phyloP scores from a whole-genome alignment of 2,113 vertebrate species.

The Atlantisia rogersi region DNA sequence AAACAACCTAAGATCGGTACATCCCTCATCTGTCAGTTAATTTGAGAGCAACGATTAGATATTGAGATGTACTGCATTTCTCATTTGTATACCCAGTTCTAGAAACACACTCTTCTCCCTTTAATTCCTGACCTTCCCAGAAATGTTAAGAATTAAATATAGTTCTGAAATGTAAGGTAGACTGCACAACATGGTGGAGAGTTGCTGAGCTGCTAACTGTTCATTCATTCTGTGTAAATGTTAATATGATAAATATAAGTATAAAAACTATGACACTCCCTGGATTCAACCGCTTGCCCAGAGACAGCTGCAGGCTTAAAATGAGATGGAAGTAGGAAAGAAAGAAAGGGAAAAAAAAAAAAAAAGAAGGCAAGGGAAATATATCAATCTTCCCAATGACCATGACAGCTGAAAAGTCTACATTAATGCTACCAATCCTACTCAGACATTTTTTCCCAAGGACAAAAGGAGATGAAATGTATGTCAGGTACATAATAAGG shows the following conservation, averaged over 20 bases:
- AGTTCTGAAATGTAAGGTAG: not conserved
- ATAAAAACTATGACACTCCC: constrained; percentile 45
- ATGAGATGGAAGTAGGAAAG: not conserved
- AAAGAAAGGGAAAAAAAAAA: not conserved
- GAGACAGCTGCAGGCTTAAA: constrained; percentile 78
- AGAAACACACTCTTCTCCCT: not conserved
- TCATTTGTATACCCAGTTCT: not conserved
- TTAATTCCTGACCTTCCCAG: not conserved
- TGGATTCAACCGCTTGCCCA: constrained; percentile 50
- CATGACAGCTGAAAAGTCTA: constrained; percentile 84
- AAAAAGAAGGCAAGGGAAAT: constrained; percentile 73
- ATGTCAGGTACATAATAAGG: constrained; percentile 79
- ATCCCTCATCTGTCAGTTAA: not conserved
- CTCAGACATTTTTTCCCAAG: constrained; percentile 82
- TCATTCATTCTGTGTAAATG: constrained; percentile 23
- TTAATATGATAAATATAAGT: constrained; percentile 28
- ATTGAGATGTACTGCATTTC: not conserved
- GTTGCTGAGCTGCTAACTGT: not conserved
- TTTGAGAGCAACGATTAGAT: not conserved
- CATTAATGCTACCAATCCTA: constrained; percentile 82
- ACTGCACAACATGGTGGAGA: not conserved
- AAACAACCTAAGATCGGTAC: not conserved
- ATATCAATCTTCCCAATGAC: constrained; percentile 83
- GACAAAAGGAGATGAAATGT: constrained; percentile 88
- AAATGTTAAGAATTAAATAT: not conserved